These are phyloP conservation scores for Xiphophorus maculatus DNA, from an alignment of 2,113 vertebrate species.

Conservation along the genomic window DNA sequence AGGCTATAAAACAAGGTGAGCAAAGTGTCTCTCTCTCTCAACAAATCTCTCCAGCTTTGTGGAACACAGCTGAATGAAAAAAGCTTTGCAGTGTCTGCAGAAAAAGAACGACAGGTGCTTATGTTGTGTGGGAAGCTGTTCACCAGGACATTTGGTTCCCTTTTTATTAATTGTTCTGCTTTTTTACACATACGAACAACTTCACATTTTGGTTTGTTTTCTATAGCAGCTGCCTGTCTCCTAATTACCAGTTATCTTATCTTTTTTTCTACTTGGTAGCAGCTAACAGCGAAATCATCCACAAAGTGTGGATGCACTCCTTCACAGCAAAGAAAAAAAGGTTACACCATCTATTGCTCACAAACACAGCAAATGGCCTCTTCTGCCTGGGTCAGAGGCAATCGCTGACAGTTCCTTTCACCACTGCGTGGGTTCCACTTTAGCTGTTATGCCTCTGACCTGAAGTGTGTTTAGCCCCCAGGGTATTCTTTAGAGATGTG, in stretches of 20 bases:
- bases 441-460: not conserved
- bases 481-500: not conserved
- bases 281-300: not conserved
- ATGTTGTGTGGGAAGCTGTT: too few relatives aligned
- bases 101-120: too few relatives aligned
- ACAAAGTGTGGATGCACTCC: not conserved
- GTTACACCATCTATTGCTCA: not conserved
- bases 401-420: not conserved
- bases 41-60: conserved; percentile 31
- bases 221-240: too few relatives aligned
- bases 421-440: not conserved
- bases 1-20: conserved; percentile 32
- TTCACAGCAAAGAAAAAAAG: not conserved
- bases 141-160: too few relatives aligned
- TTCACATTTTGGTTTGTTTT: too few relatives aligned
- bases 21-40: conserved; percentile 30
- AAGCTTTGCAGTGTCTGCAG: conserved; percentile 15
- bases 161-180: too few relatives aligned
- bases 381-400: not conserved
- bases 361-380: not conserved
- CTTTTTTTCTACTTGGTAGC: not conserved
- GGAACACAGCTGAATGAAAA: conserved; percentile 52
- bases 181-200: too few relatives aligned
- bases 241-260: too few relatives aligned
- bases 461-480: not conserved